Conservation (phyloP, 2,113 vertebrate species). For the Antennarius striatus region DNA sequence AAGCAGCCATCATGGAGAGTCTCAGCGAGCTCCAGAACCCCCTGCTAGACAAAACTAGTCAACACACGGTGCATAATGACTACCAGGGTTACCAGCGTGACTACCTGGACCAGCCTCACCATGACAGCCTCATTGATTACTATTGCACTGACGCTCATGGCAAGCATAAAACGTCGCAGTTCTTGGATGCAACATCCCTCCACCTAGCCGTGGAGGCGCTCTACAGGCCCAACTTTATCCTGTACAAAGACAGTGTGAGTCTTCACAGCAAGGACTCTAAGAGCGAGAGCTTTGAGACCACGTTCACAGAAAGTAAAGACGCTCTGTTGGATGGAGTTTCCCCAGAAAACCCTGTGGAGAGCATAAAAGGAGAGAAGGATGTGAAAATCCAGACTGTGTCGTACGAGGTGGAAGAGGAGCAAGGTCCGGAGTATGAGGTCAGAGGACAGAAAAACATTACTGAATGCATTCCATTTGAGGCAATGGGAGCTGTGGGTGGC, state of each 20-base stretch:
- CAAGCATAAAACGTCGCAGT: conserved; percentile 83
- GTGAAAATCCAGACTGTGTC: conserved; percentile 89
- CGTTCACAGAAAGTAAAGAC: conserved; percentile 86
- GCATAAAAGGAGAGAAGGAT: conserved; percentile 77
- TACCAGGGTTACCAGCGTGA: conserved; percentile 83
- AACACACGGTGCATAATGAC: conserved; percentile 73
- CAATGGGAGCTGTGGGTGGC: not conserved
- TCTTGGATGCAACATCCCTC: conserved; percentile 90
- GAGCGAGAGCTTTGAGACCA: conserved; percentile 88
- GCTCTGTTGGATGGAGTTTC: conserved; percentile 48
- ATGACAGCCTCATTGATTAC: conserved; percentile 87
- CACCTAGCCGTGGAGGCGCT: conserved; percentile 91
- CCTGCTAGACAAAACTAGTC: conserved; percentile 80
- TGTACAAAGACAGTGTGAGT: conserved; percentile 83
- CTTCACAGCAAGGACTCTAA: conserved; percentile 86
- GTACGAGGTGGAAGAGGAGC: conserved; percentile 88
- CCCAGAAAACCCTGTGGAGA: conserved; percentile 40
- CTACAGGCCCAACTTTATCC: conserved; percentile 87
- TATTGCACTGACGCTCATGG: conserved; percentile 80
- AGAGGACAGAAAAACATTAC: conserved; percentile 31
- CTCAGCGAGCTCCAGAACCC: conserved; percentile 89
- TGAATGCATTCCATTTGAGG: not conserved
- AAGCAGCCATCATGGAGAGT: conserved; percentile 84
- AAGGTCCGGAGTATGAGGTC: conserved; percentile 86
- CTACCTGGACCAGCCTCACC: conserved; percentile 79